phyloP scores from a whole-genome alignment of 2,797 vertebrate genomes.

The Anguilla marmorata region DNA sequence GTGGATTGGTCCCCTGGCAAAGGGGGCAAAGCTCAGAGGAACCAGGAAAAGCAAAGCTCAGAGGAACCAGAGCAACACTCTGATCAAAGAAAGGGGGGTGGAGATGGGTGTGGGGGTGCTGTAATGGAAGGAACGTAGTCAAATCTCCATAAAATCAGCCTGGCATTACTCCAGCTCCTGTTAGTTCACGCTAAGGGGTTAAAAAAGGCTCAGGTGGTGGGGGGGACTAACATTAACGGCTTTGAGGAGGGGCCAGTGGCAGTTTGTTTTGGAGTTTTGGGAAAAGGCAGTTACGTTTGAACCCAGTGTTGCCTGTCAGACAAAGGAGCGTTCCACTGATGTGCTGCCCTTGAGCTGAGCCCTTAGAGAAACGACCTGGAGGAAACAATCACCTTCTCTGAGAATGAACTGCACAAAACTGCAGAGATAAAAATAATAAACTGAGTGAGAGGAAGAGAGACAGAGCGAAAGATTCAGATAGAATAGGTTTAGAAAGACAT shows the following conservation, averaged over 20 bases:
- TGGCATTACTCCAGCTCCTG: background rate
- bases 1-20: background rate
- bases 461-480: constrained; percentile 41
- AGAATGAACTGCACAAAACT: background rate
- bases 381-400: background rate
- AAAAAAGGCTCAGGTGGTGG: background rate
- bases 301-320: background rate
- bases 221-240: background rate
- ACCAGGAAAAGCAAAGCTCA: background rate
- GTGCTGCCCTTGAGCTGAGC: background rate
- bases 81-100: background rate
- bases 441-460: background rate
- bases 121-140: background rate
- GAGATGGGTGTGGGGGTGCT: background rate
- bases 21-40: background rate
- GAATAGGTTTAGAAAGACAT: constrained; percentile 34
- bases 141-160: background rate
- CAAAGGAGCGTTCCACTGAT: background rate
- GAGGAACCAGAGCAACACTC: background rate
- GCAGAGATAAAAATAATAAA: background rate
- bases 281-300: background rate
- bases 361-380: background rate
- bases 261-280: background rate
- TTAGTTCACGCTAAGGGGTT: background rate
- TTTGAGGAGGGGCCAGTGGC: background rate